Percentiles rank a stretch among this genome's conserved stretches.
Evolutionary conservation across 2,888 invertebrate genomes (phyloP).

Genomic region (Eupithecia tripunctaria): DNA sequence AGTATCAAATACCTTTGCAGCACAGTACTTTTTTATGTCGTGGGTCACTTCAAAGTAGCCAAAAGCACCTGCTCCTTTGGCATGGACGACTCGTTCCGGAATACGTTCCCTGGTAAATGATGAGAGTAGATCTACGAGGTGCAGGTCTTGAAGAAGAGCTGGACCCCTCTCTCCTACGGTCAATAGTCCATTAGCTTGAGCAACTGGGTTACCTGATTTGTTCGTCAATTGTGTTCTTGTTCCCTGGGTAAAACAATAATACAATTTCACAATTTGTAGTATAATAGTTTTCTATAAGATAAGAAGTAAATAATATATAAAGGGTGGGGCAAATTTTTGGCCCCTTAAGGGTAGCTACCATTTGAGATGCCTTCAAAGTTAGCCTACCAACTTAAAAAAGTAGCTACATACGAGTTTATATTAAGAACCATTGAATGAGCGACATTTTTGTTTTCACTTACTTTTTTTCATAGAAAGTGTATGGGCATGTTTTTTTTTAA

Average conservation of each 20-base stretch:
- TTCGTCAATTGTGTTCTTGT: constrained; percentile 86
- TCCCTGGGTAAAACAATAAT: constrained; percentile 12
- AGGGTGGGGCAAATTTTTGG: too few relatives aligned
- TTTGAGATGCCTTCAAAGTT: too few relatives aligned
- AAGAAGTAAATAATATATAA: too few relatives aligned
- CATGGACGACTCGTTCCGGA: constrained; percentile 98
- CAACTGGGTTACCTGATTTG: constrained; percentile 92
- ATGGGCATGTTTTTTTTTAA: too few relatives aligned
- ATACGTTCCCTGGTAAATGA: constrained; percentile 96
- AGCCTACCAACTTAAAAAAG: too few relatives aligned
- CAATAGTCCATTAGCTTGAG: constrained; percentile 88
- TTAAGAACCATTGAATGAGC: too few relatives aligned
- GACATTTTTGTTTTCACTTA: too few relatives aligned
- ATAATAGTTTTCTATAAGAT: too few relatives aligned
- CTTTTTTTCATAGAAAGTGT: too few relatives aligned
- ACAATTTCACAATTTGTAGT: not conserved
- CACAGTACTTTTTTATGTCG: constrained; percentile 92
- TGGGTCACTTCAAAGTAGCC: constrained; percentile 95
- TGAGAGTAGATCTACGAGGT: constrained; percentile 90
- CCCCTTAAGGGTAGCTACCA: too few relatives aligned
- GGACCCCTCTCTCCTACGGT: constrained; percentile 96
- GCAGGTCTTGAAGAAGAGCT: constrained; percentile 92
- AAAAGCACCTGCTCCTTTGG: constrained; percentile 97
- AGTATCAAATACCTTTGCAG: constrained; percentile 90
- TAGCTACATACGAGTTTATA: too few relatives aligned